Conservation (phyloP, 2,113 vertebrate genomes). For the Phylloscopus trochiloides region DNA sequence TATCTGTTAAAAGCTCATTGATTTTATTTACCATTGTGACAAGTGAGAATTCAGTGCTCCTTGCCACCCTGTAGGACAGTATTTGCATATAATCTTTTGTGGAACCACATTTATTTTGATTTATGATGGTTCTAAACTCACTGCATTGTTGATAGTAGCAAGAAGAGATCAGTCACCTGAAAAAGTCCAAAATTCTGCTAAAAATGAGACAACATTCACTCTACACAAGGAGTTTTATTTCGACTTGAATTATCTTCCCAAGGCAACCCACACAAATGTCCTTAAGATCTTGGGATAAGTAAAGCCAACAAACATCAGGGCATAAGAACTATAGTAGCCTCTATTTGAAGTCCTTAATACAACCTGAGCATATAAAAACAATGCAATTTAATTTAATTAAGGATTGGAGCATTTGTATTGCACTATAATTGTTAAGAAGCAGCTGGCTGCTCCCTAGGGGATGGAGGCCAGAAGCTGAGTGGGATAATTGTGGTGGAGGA, state of each 20-base stretch:
- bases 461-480: rapidly evolving
- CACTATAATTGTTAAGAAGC: neutral
- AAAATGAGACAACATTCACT: neutral
- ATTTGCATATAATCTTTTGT: constrained; percentile 2
- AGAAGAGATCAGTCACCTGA: neutral
- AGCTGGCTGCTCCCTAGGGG: neutral
- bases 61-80: neutral
- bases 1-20: constrained; percentile 26
- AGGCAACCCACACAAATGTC: neutral
- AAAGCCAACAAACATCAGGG: neutral
- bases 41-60: neutral
- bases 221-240: neutral
- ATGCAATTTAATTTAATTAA: neutral
- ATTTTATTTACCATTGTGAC: constrained; percentile 29
- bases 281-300: neutral
- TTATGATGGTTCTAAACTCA: neutral
- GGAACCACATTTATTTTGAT: constrained; percentile 6
- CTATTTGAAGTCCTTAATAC: neutral
- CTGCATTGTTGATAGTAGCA: neutral
- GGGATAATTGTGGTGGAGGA: neutral
- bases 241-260: neutral
- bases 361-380: neutral
- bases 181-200: neutral
- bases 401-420: neutral
- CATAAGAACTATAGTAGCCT: neutral